A percentile compares a stretch with the other conserved stretches of the same genome.
Conservation (phyloP, 2,888 invertebrate genomes). For the Parnassius glacialis region DNA sequence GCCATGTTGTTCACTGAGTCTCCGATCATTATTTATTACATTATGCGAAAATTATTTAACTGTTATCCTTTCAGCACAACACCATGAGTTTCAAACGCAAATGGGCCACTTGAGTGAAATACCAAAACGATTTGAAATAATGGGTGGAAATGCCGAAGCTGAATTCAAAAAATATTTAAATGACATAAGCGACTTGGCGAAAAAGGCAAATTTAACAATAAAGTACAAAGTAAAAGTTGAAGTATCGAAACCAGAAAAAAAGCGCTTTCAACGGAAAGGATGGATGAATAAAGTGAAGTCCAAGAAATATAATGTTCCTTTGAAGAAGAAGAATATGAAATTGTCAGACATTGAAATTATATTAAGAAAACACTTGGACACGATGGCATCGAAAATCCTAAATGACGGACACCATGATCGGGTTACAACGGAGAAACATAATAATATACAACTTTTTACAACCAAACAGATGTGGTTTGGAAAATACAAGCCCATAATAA, state of each 20-base stretch:
- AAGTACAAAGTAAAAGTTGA: slow-evolving; percentile 60
- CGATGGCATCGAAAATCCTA: slow-evolving; percentile 38
- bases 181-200: slow-evolving; percentile 52
- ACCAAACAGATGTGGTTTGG: slow-evolving; percentile 46
- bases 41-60: slow-evolving; percentile 22
- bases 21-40: no score
- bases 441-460: slow-evolving; percentile 30
- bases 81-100: slow-evolving; percentile 33
- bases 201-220: slow-evolving; percentile 49
- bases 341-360: slow-evolving; percentile 63
- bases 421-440: slow-evolving; percentile 40
- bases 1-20: no score
- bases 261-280: slow-evolving; percentile 34
- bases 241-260: slow-evolving; percentile 36
- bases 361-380: slow-evolving; percentile 55
- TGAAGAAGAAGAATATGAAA: slow-evolving; percentile 69
- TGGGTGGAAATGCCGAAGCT: slow-evolving; percentile 41
- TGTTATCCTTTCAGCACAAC: slow-evolving; percentile 32
- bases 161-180: slow-evolving; percentile 53
- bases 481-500: slow-evolving; percentile 62
- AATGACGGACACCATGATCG: slow-evolving; percentile 35
- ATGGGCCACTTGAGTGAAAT: slow-evolving; percentile 46
- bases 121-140: slow-evolving; percentile 56
- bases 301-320: slow-evolving; percentile 65
- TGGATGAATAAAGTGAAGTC: slow-evolving; percentile 42